phyloP scores from a whole-genome alignment of 2,888 invertebrate genomes.

The Eustalomyia histrio region DNA sequence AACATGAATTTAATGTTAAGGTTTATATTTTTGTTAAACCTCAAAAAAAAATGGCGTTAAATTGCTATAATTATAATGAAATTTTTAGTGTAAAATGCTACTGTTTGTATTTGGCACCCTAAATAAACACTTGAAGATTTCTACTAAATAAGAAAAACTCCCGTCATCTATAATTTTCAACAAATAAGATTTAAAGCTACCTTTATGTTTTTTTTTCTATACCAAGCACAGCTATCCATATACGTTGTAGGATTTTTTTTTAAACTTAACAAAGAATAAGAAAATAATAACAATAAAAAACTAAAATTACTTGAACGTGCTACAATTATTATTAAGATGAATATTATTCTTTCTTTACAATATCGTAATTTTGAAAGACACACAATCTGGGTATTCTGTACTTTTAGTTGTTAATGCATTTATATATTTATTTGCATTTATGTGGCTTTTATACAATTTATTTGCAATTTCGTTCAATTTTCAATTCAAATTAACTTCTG shows the following conservation, averaged over 20 bases:
- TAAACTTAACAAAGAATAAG: constrained; percentile 9
- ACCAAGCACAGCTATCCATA: not conserved
- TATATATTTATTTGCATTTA: constrained; percentile 60
- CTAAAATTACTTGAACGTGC: constrained; percentile 68
- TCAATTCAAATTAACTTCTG: constrained; percentile 64
- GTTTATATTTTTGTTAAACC: constrained; percentile 3
- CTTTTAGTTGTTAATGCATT: constrained; percentile 7
- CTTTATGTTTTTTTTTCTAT: not conserved
- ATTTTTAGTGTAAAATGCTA: constrained; percentile 57
- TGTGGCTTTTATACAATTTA: constrained; percentile 66
- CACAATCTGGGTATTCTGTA: not conserved
- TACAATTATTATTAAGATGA: constrained; percentile 65
- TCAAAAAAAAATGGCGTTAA: constrained; percentile 58
- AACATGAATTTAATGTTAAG: constrained; percentile 46
- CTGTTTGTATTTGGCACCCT: constrained; percentile 61
- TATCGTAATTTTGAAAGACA: constrained; percentile 40
- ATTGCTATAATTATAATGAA: constrained; percentile 64
- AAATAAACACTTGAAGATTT: constrained; percentile 55
- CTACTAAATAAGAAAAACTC: constrained; percentile 36
- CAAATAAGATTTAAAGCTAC: constrained; percentile 1
- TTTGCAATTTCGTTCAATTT: constrained; percentile 66
- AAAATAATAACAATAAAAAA: constrained; percentile 32
- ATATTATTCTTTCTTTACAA: constrained; percentile 24
- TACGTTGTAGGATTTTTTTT: constrained; percentile 3
- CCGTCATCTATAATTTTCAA: constrained; percentile 25